These are phyloP conservation scores for Melipona beecheii DNA, from an alignment of 2,888 invertebrate genomes.

Conservation along the genomic window DNA sequence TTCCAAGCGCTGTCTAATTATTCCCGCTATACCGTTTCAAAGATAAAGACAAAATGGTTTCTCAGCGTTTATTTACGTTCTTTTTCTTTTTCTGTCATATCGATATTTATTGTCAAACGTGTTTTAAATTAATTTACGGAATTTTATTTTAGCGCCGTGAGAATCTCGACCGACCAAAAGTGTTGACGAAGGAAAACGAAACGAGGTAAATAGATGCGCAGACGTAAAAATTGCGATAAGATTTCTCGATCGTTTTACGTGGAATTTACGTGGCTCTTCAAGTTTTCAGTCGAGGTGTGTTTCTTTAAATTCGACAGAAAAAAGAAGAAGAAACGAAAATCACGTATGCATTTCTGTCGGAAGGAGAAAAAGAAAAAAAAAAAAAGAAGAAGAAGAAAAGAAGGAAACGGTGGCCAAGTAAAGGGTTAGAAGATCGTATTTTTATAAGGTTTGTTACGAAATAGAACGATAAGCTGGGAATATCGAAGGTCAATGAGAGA, in stretches of 20 bases:
- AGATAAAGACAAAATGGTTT: neutral
- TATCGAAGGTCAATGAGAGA: conserved; percentile 22
- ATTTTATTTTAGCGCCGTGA: no score
- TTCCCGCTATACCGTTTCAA: neutral
- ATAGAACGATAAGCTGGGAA: conserved; percentile 6
- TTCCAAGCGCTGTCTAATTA: no score
- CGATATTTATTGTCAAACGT: no score
- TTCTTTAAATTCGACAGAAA: neutral
- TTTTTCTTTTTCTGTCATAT: no score
- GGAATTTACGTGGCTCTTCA: neutral
- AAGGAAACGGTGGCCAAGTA: conserved; percentile 14
- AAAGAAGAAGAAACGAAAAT: neutral
- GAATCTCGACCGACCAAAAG: no score
- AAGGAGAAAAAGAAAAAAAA: neutral
- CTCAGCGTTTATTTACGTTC: no score
- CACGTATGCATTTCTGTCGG: no score
- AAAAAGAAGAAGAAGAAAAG: neutral
- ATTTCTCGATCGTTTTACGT: no score
- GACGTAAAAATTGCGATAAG: no score
- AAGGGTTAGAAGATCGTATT: conserved; percentile 40
- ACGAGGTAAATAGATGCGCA: no score
- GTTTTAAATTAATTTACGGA: no score
- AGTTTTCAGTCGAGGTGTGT: neutral
- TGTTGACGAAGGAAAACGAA: no score
- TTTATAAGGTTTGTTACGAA: conserved; percentile 21